Evolutionary conservation across 2,797 vertebrate species (phyloP), one percentile per base, ranked within the genome.

Genomic region (Malurus leucopterus): DNA sequence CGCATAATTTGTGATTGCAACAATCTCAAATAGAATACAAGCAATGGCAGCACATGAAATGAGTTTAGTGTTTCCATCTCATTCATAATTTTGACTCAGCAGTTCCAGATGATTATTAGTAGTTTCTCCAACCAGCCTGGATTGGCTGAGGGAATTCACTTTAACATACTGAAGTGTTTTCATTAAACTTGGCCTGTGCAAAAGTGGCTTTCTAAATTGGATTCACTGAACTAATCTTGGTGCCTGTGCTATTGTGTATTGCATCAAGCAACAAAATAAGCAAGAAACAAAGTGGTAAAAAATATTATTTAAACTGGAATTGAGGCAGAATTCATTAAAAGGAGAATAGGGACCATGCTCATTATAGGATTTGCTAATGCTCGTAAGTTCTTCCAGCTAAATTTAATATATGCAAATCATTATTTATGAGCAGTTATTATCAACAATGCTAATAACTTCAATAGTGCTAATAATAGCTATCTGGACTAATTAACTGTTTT

Each of bases 81-180:
- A 87, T 88, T 96, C 94, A 79, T 76, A 71, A 73, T 54, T 82
- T 86, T 93, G 89, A 89, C 89, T 95, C 92, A 95, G 87, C 91
- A 93, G 43, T 78, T 92, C 84, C 54, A 90, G 36, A 7, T 89
- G 88, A 85, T 88, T 91, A 85, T 89, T 92, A 94, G 9, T 73
- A 88, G 72, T 53, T 88, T 92, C 63, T 75, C 58, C 67, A 83
- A 14, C 41, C 32, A 84, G 29, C 57, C 30, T 44, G 63, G 55
- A 51, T 70, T 88, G 81, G 91, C 84, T 63, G 69, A 86, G 49
- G 61, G 54, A 76, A 76, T 82, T 92, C 22, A 36, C 57, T 75
- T 44, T 30, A 84, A 83, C 1, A 0, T 41, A 16, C 29, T 76
- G n/a, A 54, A 68, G 71, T 68, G 51, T 79, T 90, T 95, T 93